Evolutionary conservation across 1,140 invertebrate genomes (phyloP), one percentile per base, ranked within the genome.

Genomic region (Heliconius himera): DNA sequence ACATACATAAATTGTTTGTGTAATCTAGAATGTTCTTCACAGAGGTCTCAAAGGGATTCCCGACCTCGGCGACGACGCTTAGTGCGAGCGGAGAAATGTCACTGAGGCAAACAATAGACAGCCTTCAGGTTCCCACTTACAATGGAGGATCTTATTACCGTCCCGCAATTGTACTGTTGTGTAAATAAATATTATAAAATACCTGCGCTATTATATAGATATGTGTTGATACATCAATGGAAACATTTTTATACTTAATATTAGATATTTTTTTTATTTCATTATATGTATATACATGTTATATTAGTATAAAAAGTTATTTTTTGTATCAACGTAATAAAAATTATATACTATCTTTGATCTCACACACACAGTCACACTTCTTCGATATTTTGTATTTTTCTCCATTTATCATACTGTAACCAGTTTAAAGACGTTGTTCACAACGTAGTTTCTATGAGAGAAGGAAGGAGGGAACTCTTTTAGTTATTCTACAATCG

Each of bases 31-130:
- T 56, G 38, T 77, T 85, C 16, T 81, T 90, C 90, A 29, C 87
- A 93, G 92, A 76, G 92, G 92, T 36, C 84, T 93, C 20, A 93
- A 93, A 89, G 92, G 92, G 78, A 91, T 93, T 76, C 92, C 92
- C n/a, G 92, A 93, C 78, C 85, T 93, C 9, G 89, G 87, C 41
- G 90, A 90, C 22, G 91, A 93, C 33, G 73, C 80, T 41, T 90
- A 79, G 72, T 22, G 49, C 51, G 38, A 60, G 76, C 46, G 70
- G 72, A 83, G 70, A 79, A 80, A 78, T 70, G 73, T 78, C 60
- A 81, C 74, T 60, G 73, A 75, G 76, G 72, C 71, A 77, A 49
- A 51, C 49, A 76, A 77, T 77, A 80, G 51, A 77, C 70, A 80
- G 33, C 78, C 78, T 73, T 76, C 73, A 76, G 46, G 11, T 60